phyloP scores from a whole-genome alignment of 2,888 invertebrate species.

The Mylabris sibirica region DNA sequence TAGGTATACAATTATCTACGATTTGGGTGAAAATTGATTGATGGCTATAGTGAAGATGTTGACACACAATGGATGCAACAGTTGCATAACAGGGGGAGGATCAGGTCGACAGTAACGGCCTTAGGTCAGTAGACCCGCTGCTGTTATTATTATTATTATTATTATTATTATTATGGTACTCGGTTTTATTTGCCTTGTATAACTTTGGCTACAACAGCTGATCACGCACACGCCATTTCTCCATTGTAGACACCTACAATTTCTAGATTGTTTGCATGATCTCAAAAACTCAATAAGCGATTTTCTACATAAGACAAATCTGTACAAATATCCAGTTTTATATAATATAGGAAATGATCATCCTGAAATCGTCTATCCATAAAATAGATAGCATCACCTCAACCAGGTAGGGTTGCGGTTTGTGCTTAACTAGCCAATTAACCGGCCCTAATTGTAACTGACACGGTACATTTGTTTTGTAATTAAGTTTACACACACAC shows the following conservation, averaged over 20 bases:
- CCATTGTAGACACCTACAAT: constrained; percentile 45
- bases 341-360: background rate
- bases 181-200: background rate
- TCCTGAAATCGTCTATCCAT: constrained; percentile 4
- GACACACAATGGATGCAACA: constrained; percentile 48
- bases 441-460: constrained; percentile 52
- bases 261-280: constrained; percentile 44
- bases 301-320: constrained; percentile 37
- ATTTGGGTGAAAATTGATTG: constrained; percentile 41
- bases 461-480: constrained; percentile 53
- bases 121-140: constrained; percentile 55
- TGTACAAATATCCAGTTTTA: background rate
- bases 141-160: constrained; percentile 36
- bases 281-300: constrained; percentile 37
- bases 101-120: constrained; percentile 53
- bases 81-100: constrained; percentile 56
- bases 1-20: too few relatives aligned
- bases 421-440: constrained; percentile 53
- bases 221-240: constrained; percentile 51
- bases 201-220: constrained; percentile 43
- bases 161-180: background rate
- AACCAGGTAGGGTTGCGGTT: constrained; percentile 48
- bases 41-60: constrained; percentile 43
- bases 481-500: constrained; percentile 46
- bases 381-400: constrained; percentile 43